Conservation (phyloP, 2,113 vertebrate species). For the Chlorocebus sabaeus region DNA sequence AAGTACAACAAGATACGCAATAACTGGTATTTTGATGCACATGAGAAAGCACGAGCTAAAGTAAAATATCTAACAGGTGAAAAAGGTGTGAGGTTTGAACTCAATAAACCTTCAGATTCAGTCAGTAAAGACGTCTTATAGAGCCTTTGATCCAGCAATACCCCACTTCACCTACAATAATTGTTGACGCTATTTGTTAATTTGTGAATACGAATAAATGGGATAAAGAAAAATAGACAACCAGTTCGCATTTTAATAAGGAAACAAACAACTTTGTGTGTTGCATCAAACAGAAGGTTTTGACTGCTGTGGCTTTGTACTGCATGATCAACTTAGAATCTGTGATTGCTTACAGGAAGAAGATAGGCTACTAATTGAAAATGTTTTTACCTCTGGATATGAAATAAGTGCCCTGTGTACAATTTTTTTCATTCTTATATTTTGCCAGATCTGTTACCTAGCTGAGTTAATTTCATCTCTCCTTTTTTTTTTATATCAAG, state of each 20-base stretch:
- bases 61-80: conserved; percentile 98
- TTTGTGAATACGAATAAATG: conserved; percentile 80
- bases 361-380: conserved; percentile 79
- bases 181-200: conserved; percentile 79
- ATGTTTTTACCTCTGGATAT: conserved; percentile 80
- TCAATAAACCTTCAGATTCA: conserved; percentile 91
- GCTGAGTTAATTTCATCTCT: conserved; percentile 83
- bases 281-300: conserved; percentile 79
- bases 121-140: conserved; percentile 85
- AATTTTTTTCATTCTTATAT: conserved; percentile 82
- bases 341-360: conserved; percentile 80
- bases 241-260: conserved; percentile 74
- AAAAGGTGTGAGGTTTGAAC: conserved; percentile 95
- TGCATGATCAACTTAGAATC: conserved; percentile 81
- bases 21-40: conserved; percentile 99
- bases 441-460: conserved; percentile 84
- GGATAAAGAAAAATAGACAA: conserved; percentile 79
- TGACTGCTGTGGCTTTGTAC: conserved; percentile 80
- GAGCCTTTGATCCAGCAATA: conserved; percentile 78
- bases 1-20: conserved; percentile 99
- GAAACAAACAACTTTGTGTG: conserved; percentile 75
- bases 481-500: conserved; percentile 83
- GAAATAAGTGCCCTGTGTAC: conserved; percentile 83
- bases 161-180: conserved; percentile 69
- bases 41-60: conserved; percentile 96